phyloP scores from a whole-genome alignment of 1,140 invertebrate species.

The Brachionus asplanchnoidis region DNA sequence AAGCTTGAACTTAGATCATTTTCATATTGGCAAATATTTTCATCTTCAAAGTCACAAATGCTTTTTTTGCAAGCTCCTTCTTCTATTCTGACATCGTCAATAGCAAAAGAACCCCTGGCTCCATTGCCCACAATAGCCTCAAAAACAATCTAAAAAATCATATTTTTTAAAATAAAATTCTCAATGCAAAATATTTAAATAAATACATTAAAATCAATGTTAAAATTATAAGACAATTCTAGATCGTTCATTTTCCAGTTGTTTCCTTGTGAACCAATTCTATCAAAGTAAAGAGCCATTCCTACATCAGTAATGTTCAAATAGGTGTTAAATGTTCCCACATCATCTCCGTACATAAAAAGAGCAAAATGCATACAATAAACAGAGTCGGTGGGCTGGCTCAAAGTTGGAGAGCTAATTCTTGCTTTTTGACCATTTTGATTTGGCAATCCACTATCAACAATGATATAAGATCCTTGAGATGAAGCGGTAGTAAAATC shows the following conservation, averaged over 20 bases:
- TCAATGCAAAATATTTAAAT: not conserved
- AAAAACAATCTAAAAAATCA: not conserved
- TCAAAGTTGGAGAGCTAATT: slow-evolving; percentile 49
- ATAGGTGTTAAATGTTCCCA: not conserved
- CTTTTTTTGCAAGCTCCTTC: slow-evolving; percentile 46
- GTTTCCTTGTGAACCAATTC: not conserved
- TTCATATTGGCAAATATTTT: not conserved
- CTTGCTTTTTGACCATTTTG: slow-evolving; percentile 23
- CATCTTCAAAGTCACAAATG: slow-evolving; percentile 41
- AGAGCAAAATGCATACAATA: not conserved
- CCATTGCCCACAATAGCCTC: slow-evolving; percentile 7
- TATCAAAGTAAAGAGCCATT: not conserved
- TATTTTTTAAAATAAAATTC: not conserved
- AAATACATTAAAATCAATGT: not conserved
- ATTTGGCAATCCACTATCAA: slow-evolving; percentile 38
- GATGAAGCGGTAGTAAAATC: slow-evolving; percentile 61
- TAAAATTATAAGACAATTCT: not conserved
- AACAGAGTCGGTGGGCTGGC: not conserved
- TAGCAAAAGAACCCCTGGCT: slow-evolving; percentile 44
- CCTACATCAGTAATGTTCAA: not conserved
- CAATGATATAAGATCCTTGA: slow-evolving; percentile 47
- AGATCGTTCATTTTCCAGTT: not conserved
- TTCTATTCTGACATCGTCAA: slow-evolving; percentile 49
- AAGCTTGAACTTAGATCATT: not conserved
- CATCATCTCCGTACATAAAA: slow-evolving; percentile 38